Conservation (phyloP, 2,888 invertebrate genomes). For the Parnassius smintheus region DNA sequence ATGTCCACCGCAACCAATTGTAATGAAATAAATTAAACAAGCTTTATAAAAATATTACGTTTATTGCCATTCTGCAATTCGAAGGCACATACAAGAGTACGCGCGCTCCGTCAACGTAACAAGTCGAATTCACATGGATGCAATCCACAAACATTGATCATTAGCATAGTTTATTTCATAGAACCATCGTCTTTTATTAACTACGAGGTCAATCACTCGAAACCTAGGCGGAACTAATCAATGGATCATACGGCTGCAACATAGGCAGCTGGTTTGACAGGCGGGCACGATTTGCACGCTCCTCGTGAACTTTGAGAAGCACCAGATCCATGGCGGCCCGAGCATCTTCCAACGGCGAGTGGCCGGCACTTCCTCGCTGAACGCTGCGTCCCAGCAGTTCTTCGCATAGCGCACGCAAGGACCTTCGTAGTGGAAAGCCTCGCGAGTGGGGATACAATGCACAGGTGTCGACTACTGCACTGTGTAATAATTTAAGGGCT, state of each 20-base stretch:
- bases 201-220: slow-evolving; percentile 41
- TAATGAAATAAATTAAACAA: slow-evolving; percentile 44
- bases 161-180: slow-evolving; percentile 54
- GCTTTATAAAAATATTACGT: slow-evolving; percentile 72
- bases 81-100: slow-evolving; percentile 77
- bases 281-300: slow-evolving; percentile 51
- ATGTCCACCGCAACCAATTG: slow-evolving; percentile 14
- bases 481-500: slow-evolving; percentile 91
- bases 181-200: slow-evolving; percentile 53
- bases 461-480: slow-evolving; percentile 93
- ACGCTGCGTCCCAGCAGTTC: slow-evolving; percentile 89
- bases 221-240: slow-evolving; percentile 70
- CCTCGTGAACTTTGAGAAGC: slow-evolving; percentile 84
- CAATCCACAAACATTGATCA: slow-evolving; percentile 49
- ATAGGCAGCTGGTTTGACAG: slow-evolving; percentile 51
- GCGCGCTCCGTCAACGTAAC: slow-evolving; percentile 79
- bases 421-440: slow-evolving; percentile 91
- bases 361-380: slow-evolving; percentile 86
- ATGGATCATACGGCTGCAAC: slow-evolving; percentile 70
- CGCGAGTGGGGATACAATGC: slow-evolving; percentile 92
- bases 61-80: slow-evolving; percentile 77
- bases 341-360: slow-evolving; percentile 97
- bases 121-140: slow-evolving; percentile 51
- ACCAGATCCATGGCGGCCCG: slow-evolving; percentile 94
- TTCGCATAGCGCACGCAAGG: slow-evolving; percentile 89